Base-by-base conservation (phyloP, 2,888 invertebrate species). In the Stomorhina lunata region DNA sequence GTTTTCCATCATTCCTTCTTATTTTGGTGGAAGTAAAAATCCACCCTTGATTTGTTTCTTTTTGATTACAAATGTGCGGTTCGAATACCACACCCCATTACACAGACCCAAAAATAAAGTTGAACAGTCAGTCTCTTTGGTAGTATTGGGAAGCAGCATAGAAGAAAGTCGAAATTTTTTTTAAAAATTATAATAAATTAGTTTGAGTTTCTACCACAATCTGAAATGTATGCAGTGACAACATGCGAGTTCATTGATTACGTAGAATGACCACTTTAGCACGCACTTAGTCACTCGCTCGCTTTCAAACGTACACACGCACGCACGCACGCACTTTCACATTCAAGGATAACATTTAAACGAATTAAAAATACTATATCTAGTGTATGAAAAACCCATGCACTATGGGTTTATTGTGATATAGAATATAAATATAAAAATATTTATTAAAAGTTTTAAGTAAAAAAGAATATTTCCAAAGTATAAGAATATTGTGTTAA, bases 231-330 rank as follows among this genome's bases (percentile, higher is more conserved):
- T 84, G 80, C 75, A 77, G 77, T 75, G 83, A 71, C 73, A 81
- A 77, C 71, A 80, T 75, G 82, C 73, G 61, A 83, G 80, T 84
- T 79, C 73, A 83, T 80, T 84, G 69, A 82, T 76, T 71, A 55
- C 25, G 66, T 48, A 61, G 45, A 71, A 50, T 61, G 75, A 20
- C 75, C 53, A 53, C 43, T 59, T 75, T 43, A 40, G n/a, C 73
- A 75, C 71, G 75, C 75, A 75, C 50, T 20, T n/a, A 27, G 29
- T 17, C 40, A n/a, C 10, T 55, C 53, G 29, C 40, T 12, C 50
- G 48, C 27, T n/a, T 29, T 25, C 34, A 22, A 20, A 48, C 29
- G 29, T 29, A 45, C 29, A 45, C 20, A 15, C 43, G 40, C 22
- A 45, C 9, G 4, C 7, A 22, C 0, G 20, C 32, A 22, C n/a